Evolutionary conservation across 2,888 invertebrate genomes (phyloP).

Genomic region (Sceliomorpha sp.): DNA sequence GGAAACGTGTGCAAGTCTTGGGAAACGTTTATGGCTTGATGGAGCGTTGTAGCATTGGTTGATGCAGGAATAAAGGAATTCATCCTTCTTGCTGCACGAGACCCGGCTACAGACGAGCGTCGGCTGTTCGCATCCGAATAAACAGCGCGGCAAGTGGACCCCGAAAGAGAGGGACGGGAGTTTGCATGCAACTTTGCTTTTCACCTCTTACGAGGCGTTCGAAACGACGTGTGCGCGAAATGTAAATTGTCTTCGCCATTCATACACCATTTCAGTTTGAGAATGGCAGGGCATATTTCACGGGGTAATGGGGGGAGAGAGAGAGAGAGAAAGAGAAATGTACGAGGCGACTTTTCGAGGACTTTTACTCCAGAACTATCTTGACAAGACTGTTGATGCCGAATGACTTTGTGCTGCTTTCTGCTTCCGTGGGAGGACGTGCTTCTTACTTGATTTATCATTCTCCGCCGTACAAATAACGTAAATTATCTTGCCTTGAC

Average conservation of each 20-base stretch:
- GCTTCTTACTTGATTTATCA: too few relatives aligned
- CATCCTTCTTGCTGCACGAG: constrained; percentile 14
- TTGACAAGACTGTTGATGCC: too few relatives aligned
- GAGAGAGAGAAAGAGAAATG: too few relatives aligned
- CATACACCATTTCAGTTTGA: too few relatives aligned
- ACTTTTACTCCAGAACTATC: too few relatives aligned
- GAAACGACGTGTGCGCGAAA: background rate
- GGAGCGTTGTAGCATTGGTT: constrained; percentile 34
- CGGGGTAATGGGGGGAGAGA: too few relatives aligned
- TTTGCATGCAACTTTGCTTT: constrained; percentile 21
- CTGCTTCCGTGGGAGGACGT: too few relatives aligned
- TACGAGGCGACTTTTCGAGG: too few relatives aligned
- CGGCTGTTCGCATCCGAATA: constrained; percentile 33
- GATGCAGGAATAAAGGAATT: constrained; percentile 38
- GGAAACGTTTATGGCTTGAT: constrained; percentile 35
- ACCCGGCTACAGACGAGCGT: background rate
- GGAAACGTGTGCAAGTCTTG: constrained; percentile 37
- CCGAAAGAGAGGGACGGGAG: constrained; percentile 13
- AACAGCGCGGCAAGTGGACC: constrained; percentile 38
- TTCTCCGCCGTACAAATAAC: too few relatives aligned
- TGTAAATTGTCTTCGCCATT: background rate
- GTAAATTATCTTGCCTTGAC: too few relatives aligned
- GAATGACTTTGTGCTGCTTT: too few relatives aligned
- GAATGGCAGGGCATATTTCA: too few relatives aligned
- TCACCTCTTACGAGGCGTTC: constrained; percentile 4